Conservation (phyloP, 2,113 vertebrate genomes). For the Lepidothrix coronata region DNA sequence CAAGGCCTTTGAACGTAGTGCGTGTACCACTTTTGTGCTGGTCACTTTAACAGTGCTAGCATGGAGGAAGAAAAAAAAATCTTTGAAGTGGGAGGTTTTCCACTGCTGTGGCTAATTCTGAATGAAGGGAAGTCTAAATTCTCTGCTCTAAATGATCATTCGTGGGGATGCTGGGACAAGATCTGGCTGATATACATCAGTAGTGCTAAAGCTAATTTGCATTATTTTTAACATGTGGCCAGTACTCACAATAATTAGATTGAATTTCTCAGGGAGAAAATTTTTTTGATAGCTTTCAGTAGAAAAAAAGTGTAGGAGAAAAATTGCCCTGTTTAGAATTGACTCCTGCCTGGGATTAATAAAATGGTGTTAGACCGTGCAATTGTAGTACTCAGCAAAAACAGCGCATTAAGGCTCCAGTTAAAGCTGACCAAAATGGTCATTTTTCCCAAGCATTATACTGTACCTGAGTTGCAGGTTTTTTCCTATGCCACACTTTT, state of each 20-base stretch:
- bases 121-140: not conserved
- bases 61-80: not conserved
- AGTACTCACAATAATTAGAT: not conserved
- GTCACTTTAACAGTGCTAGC: not conserved
- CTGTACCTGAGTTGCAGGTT: not conserved
- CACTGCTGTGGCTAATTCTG: not conserved
- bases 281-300: not conserved
- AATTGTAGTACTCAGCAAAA: not conserved
- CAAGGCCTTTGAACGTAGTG: not conserved
- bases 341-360: not conserved
- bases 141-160: not conserved
- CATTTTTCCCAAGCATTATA: not conserved
- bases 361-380: not conserved
- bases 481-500: not conserved
- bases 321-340: not conserved
- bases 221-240: not conserved
- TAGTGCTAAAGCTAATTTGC: not conserved
- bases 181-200: not conserved
- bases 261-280: not conserved
- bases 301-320: not conserved
- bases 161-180: not conserved
- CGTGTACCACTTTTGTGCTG: not conserved
- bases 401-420: not conserved
- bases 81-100: not conserved
- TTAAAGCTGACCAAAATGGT: not conserved